Percentiles rank a stretch among this genome's conserved stretches.
Conservation (phyloP, 2,888 invertebrate genomes). For the Galerucella calmariensis region DNA sequence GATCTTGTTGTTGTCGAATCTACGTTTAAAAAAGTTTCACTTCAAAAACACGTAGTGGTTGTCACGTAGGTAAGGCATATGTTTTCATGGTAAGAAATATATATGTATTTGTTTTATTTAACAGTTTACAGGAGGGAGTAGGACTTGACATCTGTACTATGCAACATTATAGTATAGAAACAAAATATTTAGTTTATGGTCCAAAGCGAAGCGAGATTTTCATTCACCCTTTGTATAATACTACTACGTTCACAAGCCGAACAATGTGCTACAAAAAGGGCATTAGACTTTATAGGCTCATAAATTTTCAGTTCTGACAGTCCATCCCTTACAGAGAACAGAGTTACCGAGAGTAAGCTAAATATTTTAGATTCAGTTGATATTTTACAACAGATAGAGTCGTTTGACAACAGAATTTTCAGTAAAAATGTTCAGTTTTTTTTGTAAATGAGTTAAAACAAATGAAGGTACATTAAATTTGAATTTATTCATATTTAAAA, state of each 20-base stretch:
- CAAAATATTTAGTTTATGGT: background rate
- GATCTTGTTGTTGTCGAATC: too few relatives aligned
- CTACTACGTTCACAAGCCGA: conserved; percentile 43
- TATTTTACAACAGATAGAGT: conserved; percentile 27
- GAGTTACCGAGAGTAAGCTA: conserved; percentile 24
- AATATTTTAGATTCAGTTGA: conserved; percentile 59
- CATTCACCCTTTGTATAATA: conserved; percentile 34
- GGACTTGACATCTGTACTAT: too few relatives aligned
- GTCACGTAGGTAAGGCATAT: too few relatives aligned
- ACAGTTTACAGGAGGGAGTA: too few relatives aligned
- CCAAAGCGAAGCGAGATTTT: conserved; percentile 31
- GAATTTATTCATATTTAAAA: background rate
- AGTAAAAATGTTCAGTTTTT: background rate
- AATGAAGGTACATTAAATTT: conserved; percentile 1
- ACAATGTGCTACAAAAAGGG: conserved; percentile 53
- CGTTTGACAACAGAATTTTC: background rate
- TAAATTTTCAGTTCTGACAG: conserved; percentile 70
- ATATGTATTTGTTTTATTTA: too few relatives aligned
- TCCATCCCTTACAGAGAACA: conserved; percentile 34
- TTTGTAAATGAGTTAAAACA: background rate
- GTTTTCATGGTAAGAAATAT: too few relatives aligned
- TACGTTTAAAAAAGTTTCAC: too few relatives aligned
- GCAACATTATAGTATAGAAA: background rate
- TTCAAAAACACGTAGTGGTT: too few relatives aligned
- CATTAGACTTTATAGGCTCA: conserved; percentile 60